Evolutionary conservation across 2,797 vertebrate species (phyloP).

Genomic region (Cirrhinus molitorella): DNA sequence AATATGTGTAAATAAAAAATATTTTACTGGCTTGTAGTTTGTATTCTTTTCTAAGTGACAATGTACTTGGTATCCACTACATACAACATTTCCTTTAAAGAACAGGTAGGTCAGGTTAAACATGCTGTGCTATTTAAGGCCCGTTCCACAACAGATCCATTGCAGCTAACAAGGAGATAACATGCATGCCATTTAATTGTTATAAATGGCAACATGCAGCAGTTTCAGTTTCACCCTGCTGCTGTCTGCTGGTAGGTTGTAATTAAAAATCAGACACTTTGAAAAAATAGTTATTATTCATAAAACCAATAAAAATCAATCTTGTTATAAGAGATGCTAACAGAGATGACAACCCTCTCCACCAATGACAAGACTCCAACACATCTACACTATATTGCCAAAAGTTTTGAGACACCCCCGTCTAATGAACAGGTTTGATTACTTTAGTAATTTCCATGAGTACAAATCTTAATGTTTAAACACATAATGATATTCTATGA

Average conservation of each 20-base stretch:
- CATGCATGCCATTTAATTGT: background rate
- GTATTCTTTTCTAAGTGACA: background rate
- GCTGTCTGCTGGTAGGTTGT: background rate
- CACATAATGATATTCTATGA: no score
- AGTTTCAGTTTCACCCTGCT: background rate
- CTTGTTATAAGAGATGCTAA: background rate
- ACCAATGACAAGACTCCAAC: background rate
- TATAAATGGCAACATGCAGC: background rate
- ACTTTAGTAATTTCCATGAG: no score
- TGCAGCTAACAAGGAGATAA: background rate
- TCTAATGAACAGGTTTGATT: no score
- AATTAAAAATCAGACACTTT: background rate
- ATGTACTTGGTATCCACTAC: background rate
- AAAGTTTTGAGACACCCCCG: no score
- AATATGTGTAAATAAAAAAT: background rate
- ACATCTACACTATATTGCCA: no score
- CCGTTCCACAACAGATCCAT: background rate
- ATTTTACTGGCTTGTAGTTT: background rate
- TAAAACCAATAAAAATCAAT: background rate
- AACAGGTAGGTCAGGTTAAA: slow-evolving; percentile 24
- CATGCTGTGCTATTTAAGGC: slow-evolving; percentile 11
- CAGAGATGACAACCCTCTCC: background rate
- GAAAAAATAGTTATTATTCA: background rate
- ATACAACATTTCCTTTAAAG: background rate
- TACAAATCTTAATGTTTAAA: no score